Conservation (phyloP, 2,113 vertebrate species). For the Meriones unguiculatus region DNA sequence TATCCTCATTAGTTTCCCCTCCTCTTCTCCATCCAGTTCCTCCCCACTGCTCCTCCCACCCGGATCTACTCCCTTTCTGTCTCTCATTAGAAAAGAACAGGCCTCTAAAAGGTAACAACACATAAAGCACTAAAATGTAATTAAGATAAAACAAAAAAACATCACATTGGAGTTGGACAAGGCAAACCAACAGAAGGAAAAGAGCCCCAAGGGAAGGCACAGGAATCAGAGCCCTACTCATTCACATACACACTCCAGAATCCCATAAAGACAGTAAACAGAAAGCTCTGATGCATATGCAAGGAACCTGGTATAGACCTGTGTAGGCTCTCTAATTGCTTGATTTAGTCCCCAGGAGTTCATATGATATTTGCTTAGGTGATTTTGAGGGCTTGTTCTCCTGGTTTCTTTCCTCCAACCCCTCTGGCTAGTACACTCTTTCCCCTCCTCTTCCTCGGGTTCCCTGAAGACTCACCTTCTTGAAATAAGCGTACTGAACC, state of each 20-base stretch:
- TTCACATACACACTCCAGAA: background rate
- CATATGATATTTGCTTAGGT: no score
- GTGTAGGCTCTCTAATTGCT: background rate
- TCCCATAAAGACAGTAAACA: background rate
- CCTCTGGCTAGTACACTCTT: background rate
- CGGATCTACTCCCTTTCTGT: background rate
- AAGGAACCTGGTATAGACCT: background rate
- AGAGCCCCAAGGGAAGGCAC: background rate
- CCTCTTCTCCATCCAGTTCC: background rate
- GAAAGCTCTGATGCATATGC: no score
- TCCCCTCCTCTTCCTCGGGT: background rate
- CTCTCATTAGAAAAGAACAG: background rate
- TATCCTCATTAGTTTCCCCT: background rate
- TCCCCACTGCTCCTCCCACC: background rate
- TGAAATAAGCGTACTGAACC: slow-evolving; percentile 98
- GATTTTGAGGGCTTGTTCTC: background rate
- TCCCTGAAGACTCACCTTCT: slow-evolving; percentile 89
- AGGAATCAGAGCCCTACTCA: background rate
- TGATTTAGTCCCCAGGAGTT: background rate
- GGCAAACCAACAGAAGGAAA: background rate
- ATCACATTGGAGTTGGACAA: background rate
- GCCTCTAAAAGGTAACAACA: background rate
- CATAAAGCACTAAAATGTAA: background rate
- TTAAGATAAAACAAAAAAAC: background rate
- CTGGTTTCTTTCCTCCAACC: background rate